Evolutionary conservation across 1,140 invertebrate genomes (phyloP).

Genomic region (Drosophila sp.): DNA sequence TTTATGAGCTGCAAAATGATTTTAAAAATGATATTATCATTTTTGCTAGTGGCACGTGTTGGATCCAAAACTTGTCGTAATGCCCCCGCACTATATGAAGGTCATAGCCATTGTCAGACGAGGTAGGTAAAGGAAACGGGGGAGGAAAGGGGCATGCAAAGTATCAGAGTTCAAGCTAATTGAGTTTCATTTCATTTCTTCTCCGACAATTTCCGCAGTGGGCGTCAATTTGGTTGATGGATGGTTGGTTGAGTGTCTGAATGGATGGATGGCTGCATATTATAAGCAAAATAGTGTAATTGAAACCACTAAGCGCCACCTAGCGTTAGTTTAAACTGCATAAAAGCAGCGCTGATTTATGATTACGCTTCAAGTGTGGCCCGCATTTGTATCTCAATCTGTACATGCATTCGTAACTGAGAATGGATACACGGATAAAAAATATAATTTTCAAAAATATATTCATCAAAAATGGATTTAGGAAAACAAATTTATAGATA

Average conservation of each 20-base stretch:
- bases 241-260: not conserved
- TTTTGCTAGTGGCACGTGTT: conserved; percentile 26
- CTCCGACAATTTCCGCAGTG: conserved; percentile 33
- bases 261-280: not conserved
- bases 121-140: not conserved
- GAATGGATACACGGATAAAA: not conserved
- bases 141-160: not conserved
- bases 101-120: not conserved
- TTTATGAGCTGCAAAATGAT: conserved; percentile 9
- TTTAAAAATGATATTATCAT: conserved; percentile 33
- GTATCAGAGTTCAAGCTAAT: conserved; percentile 37
- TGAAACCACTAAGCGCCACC: conserved; percentile 63
- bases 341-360: conserved; percentile 40
- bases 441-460: too few relatives aligned
- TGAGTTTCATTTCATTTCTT: conserved; percentile 38
- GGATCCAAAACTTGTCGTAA: conserved; percentile 14
- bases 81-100: conserved; percentile 20
- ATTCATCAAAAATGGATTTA: too few relatives aligned
- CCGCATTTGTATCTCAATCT: conserved; percentile 1
- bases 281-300: conserved; percentile 27
- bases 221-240: conserved; percentile 41
- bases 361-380: not conserved
- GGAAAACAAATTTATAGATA: too few relatives aligned
- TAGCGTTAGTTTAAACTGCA: conserved; percentile 40
- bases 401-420: not conserved